phyloP scores from a whole-genome alignment of 2,797 vertebrate species.

The Artibeus lituratus region DNA sequence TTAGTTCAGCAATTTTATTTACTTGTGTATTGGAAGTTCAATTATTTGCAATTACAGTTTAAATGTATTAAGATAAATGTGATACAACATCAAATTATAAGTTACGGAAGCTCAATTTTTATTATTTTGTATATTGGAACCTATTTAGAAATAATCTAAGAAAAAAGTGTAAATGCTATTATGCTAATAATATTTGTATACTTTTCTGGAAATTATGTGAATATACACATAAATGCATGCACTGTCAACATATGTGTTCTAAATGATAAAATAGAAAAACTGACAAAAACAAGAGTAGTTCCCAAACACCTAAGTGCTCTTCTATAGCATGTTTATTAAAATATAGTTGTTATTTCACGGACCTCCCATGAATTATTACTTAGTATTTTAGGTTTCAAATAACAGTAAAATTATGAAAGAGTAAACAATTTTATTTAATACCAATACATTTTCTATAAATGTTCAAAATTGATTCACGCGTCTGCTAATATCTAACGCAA shows the following conservation, averaged over 20 bases:
- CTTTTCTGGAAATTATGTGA: not conserved
- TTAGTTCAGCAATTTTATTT: slow-evolving; percentile 78
- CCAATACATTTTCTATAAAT: not conserved
- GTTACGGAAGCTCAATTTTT: slow-evolving; percentile 61
- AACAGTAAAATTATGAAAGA: not conserved
- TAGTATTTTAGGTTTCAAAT: slow-evolving; percentile 33
- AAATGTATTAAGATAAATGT: slow-evolving; percentile 74
- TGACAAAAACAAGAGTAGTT: not conserved
- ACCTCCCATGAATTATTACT: not conserved
- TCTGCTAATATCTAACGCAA: not conserved
- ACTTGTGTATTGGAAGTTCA: slow-evolving; percentile 69
- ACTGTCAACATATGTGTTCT: not conserved
- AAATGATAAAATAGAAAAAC: not conserved
- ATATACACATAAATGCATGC: not conserved
- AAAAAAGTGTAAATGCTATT: not conserved
- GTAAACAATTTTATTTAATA: not conserved
- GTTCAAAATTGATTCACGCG: not conserved
- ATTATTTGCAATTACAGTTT: slow-evolving; percentile 76
- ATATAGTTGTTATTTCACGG: not conserved
- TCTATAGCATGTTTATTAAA: not conserved
- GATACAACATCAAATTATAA: slow-evolving; percentile 65
- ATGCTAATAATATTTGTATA: not conserved
- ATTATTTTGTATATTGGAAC: slow-evolving; percentile 44
- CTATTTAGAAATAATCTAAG: slow-evolving; percentile 46
- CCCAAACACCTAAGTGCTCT: not conserved